These are phyloP conservation scores for Ostrea edulis DNA, from an alignment of 1,140 invertebrate species.

Conservation along the genomic window DNA sequence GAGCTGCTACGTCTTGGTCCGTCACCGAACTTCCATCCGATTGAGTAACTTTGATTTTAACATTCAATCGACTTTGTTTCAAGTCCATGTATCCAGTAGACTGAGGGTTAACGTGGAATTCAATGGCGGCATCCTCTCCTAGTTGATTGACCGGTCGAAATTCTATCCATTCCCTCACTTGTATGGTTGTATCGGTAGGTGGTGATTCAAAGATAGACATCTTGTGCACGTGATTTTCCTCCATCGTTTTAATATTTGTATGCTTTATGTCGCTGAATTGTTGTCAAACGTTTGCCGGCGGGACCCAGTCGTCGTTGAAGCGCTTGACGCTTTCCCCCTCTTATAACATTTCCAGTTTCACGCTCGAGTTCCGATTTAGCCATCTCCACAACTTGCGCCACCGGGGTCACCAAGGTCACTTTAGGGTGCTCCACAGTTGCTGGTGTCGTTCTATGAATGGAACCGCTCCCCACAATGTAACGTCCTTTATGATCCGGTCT, in stretches of 20 bases:
- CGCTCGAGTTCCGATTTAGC: slow-evolving; percentile 42
- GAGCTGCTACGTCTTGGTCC: slow-evolving; percentile 9
- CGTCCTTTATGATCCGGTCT: slow-evolving; percentile 51
- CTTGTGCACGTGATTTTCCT: slow-evolving; percentile 48
- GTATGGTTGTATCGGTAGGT: slow-evolving; percentile 31
- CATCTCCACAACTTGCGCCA: slow-evolving; percentile 48
- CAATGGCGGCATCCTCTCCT: slow-evolving; percentile 5
- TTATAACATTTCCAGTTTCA: slow-evolving; percentile 47
- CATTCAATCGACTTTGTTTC: slow-evolving; percentile 26
- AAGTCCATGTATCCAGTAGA: slow-evolving; percentile 47
- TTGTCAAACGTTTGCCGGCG: slow-evolving; percentile 12
- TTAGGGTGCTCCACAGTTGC: slow-evolving; percentile 12
- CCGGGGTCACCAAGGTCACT: slow-evolving; percentile 45
- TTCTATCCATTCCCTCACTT: slow-evolving; percentile 47
- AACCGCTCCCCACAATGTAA: slow-evolving; percentile 49
- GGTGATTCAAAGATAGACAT: slow-evolving; percentile 51
- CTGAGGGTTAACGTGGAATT: slow-evolving; percentile 50
- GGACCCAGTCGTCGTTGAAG: background rate
- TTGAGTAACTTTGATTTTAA: slow-evolving; percentile 46
- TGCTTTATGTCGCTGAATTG: background rate
- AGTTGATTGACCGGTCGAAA: slow-evolving; percentile 53
- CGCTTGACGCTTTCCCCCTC: slow-evolving; percentile 33
- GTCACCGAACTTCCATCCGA: slow-evolving; percentile 25
- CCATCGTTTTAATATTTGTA: slow-evolving; percentile 11
- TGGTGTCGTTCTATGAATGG: background rate